Conservation (phyloP, 1,140 invertebrate species). For the Bombyx mori region ASM3026992v2 NC_085123.1:14146001-14146500, state of each 20-base stretch:
- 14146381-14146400: slow-evolving; percentile 48
- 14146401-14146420: slow-evolving; percentile 66
- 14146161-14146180: slow-evolving; percentile 69
- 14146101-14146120: slow-evolving; percentile 69
- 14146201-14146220: slow-evolving; percentile 75
- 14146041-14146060: slow-evolving; percentile 69
- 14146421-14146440: slow-evolving; percentile 62
- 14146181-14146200: slow-evolving; percentile 77
- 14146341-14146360: slow-evolving; percentile 71
- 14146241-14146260: slow-evolving; percentile 46
- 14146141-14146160: slow-evolving; percentile 78
- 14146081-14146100: slow-evolving; percentile 68
- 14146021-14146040: slow-evolving; percentile 47
- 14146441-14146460: slow-evolving; percentile 41
- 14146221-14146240: slow-evolving; percentile 74
- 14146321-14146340: slow-evolving; percentile 76
- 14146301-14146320: slow-evolving; percentile 66
- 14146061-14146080: slow-evolving; percentile 71
- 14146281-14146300: slow-evolving; percentile 44
- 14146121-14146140: slow-evolving; percentile 76
- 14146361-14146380: slow-evolving; percentile 42
- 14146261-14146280: slow-evolving; percentile 43
- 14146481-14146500: slow-evolving; percentile 55
- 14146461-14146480: slow-evolving; percentile 34
- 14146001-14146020: slow-evolving; percentile 19